A percentile compares a stretch with the other conserved stretches of the same genome.
Evolutionary conservation across 2,888 invertebrate species (phyloP).

Genomic region (Synanthedon vespiformis): DNA sequence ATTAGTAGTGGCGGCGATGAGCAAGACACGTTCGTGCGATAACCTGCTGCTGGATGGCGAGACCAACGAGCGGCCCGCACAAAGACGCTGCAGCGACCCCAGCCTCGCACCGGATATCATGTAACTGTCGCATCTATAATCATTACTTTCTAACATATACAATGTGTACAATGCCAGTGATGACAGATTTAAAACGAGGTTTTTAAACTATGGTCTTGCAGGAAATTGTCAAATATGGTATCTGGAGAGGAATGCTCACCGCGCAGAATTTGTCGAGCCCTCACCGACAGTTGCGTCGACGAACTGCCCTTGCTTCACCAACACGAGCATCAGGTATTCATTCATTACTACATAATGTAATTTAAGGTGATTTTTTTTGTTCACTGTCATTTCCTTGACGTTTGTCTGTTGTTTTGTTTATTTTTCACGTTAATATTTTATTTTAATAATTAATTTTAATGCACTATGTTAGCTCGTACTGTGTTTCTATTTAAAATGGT

Average conservation of each 20-base stretch:
- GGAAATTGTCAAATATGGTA: constrained; percentile 43
- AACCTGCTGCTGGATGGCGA: constrained; percentile 80
- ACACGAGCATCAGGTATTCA: neutral
- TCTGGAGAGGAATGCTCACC: constrained; percentile 18
- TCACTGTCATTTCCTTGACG: too few relatives aligned
- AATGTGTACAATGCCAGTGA: too few relatives aligned
- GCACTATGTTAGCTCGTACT: too few relatives aligned
- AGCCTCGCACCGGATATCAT: constrained; percentile 80
- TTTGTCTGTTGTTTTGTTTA: too few relatives aligned
- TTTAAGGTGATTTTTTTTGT: too few relatives aligned
- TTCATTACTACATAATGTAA: too few relatives aligned
- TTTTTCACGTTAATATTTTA: too few relatives aligned
- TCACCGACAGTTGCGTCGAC: constrained; percentile 57
- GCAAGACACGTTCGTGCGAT: constrained; percentile 88
- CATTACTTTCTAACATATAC: neutral
- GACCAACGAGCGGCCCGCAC: constrained; percentile 71
- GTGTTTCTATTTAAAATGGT: neutral
- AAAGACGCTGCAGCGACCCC: constrained; percentile 87
- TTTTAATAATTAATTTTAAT: neutral
- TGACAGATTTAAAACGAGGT: too few relatives aligned
- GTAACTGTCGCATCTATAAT: constrained; percentile 33
- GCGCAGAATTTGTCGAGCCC: constrained; percentile 21
- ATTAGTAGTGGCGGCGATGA: constrained; percentile 71
- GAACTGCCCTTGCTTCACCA: constrained; percentile 22
- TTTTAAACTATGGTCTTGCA: constrained; percentile 9